Evolutionary conservation across 1,140 invertebrate species (phyloP), one percentile per base, ranked within the genome.

Genomic region (Aphaenogaster rudis): DNA sequence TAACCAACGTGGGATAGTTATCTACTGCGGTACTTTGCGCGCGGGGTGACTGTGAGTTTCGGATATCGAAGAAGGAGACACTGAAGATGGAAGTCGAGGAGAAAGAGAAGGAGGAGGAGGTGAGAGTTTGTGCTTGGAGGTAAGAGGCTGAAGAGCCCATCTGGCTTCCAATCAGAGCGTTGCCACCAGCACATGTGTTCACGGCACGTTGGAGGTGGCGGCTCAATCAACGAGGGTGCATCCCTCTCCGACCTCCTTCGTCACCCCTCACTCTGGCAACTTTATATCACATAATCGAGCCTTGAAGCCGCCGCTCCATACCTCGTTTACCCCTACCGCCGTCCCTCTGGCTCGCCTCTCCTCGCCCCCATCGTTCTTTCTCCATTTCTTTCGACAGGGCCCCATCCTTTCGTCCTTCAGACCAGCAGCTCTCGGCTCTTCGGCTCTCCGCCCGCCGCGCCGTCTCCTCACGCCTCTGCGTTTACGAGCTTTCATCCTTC

Each of bases 141-240:
- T 94, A 89, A 93, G 91, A 93, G 93, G 85, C 81, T 77, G 82
- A 92, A 92, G 91, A 94, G 90, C 92, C 93, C 93, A 94, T 94
- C 93, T 94, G 92, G 92, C 91, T 94, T 93, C 93, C 93, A 94
- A 94, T 94, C 94, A 94, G 93, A 93, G 92, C 90, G 90, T 94
- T 93, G 93, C 93, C 91, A 93, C 88, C 82, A 90, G 90, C 94
- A 94, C 93, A 94, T 94, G 92, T 94, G 94, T 93, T 94, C 94
- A 91, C 84, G 89, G 88, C 90, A 89, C 87, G 92, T 92, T 92
- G 87, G 88, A 91, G 90, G 90, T 88, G 93, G 92, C 88, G 92
- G 88, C 89, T 93, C 93, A 93, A 94, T 94, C 93, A 94, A 91
- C 87, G 90, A 85, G 88, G 90, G 89, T 90, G 90, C 89, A 91